Evolutionary conservation across 2,888 invertebrate species (phyloP), one percentile per base, ranked within the genome.

Genomic region (Andrena dorsata): DNA sequence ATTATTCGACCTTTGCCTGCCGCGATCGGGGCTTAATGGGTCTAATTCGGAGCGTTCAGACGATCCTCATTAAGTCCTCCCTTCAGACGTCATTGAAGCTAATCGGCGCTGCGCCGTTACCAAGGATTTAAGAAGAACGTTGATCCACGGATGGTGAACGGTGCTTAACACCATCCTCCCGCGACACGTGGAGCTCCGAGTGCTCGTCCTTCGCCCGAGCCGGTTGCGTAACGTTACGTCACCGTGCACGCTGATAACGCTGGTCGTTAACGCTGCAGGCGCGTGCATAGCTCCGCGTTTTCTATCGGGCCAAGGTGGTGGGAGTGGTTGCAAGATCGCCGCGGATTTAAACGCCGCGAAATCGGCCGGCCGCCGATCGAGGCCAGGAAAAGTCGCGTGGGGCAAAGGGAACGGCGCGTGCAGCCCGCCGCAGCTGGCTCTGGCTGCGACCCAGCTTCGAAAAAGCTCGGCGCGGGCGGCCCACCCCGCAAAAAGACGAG

Each of bases 141-240:
- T 56, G 56, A 56, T 56, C 56, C 56, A 56, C 23, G 56, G 10
- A 10, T 2, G 6, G 56, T 56, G 26, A 1, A 4, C 56, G 23
- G 26, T 56, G 20, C 56, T 10, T 10, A 3, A 10, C 23, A 8
- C 26, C 23, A 26, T 56, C 23, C 26, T 20, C 23, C 13, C 10
- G 56, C 56, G 56, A 8, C 56, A 56, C 56, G 56, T 56, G 56
- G 56, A 56, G 56, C 20, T 4, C 1, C 53, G 56, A 63, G 66
- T n/a, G n/a, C 51, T 20, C 64, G 72, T 56, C 78, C 84, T 86
- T 76, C 76, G 76, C 63, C 78, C 76, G 71, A 60, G 58, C 72
- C 51, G 35, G 76, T 86, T 86, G 78, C 82, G 66, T 82, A 84
- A 86, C 79, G 79, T 86, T 82, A 84, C 69, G 76, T 86, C 79